These are phyloP conservation scores for Pempheris klunzingeri DNA, from an alignment of 2,797 vertebrate genomes.

Conservation along the genomic window DNA sequence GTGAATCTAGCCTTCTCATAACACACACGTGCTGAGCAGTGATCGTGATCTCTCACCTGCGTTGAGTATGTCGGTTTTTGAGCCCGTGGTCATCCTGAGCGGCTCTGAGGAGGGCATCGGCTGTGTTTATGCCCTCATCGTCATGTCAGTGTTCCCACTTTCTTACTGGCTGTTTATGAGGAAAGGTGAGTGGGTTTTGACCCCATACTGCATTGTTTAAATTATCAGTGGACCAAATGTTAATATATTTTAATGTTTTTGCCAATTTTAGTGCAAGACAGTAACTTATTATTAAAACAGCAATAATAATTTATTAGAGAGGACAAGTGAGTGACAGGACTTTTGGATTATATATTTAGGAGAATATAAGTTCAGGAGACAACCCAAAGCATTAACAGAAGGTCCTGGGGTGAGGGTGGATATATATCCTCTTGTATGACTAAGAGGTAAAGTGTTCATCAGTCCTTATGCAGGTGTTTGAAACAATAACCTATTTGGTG, in stretches of 20 bases:
- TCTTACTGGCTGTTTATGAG: slow-evolving; percentile 63
- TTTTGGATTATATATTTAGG: neutral
- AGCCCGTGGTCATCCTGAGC: slow-evolving; percentile 10
- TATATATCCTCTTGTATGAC: neutral
- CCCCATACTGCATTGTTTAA: too few relatives aligned
- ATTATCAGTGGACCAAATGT: neutral
- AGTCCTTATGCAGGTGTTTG: neutral
- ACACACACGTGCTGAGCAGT: neutral
- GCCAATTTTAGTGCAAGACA: neutral
- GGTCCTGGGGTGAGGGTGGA: neutral
- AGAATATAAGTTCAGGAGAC: neutral
- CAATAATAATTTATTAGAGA: neutral
- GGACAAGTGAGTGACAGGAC: neutral
- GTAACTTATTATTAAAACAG: neutral
- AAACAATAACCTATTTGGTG: neutral
- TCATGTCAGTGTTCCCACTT: slow-evolving; percentile 68
- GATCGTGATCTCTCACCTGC: neutral
- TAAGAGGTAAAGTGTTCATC: neutral
- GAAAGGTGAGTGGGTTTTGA: slow-evolving; percentile 73
- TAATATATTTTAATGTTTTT: neutral
- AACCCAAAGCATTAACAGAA: neutral
- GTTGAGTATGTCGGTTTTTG: slow-evolving; percentile 34
- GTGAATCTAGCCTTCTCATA: slow-evolving; percentile 1
- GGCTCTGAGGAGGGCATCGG: slow-evolving; percentile 36
- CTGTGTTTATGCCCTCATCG: slow-evolving; percentile 56